Evolutionary conservation across 2,888 invertebrate species (phyloP).

Genomic region (Epinotia demarniana): DNA sequence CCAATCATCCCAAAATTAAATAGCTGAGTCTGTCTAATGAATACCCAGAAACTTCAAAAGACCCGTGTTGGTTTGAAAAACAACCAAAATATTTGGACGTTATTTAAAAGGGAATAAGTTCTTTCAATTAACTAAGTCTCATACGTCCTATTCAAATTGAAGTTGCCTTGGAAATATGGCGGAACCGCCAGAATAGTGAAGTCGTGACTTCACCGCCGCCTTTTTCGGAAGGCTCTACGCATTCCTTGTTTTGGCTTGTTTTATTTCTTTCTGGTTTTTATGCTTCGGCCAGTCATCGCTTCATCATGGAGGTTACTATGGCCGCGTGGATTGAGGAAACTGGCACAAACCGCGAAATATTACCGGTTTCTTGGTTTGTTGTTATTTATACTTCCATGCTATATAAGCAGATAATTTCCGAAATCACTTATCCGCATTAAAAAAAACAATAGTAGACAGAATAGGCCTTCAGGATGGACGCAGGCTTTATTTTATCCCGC

Average conservation of each 20-base stretch:
- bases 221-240: slow-evolving; percentile 67
- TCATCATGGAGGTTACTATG: slow-evolving; percentile 18
- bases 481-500: too few species aligned
- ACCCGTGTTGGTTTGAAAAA: slow-evolving; percentile 30
- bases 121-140: slow-evolving; percentile 24
- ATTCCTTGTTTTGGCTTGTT: slow-evolving; percentile 58
- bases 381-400: background rate
- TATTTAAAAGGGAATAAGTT: background rate
- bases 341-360: slow-evolving; percentile 17
- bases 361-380: background rate
- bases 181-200: slow-evolving; percentile 58
- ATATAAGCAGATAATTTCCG: too few species aligned
- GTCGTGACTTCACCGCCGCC: slow-evolving; percentile 70
- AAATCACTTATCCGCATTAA: too few species aligned
- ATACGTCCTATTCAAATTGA: slow-evolving; percentile 44
- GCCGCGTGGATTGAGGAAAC: background rate
- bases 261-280: slow-evolving; percentile 51
- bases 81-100: background rate
- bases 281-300: slow-evolving; percentile 45
- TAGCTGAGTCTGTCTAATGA: slow-evolving; percentile 19
- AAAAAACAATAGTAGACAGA: too few species aligned
- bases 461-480: too few species aligned
- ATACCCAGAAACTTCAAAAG: slow-evolving; percentile 37
- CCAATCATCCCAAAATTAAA: slow-evolving; percentile 17
- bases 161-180: slow-evolving; percentile 56